These are phyloP conservation scores for Amphipyra tragopoginis DNA, from an alignment of 2,888 invertebrate genomes.

Conservation along the genomic window DNA sequence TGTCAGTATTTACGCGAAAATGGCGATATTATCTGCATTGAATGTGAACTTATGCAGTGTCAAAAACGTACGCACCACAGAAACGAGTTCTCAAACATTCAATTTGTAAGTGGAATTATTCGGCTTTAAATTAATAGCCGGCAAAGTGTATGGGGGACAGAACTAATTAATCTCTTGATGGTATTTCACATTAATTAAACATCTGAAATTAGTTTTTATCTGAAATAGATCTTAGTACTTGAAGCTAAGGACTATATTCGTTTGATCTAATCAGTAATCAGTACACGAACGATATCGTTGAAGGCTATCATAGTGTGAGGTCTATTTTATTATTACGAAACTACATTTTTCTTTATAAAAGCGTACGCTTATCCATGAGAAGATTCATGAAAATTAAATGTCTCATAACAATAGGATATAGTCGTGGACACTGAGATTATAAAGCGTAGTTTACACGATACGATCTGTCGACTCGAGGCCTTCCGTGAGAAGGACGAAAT, in stretches of 20 bases:
- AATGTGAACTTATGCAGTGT: slow-evolving; percentile 68
- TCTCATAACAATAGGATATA: slow-evolving; percentile 78
- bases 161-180: slow-evolving; percentile 86
- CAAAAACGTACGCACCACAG: slow-evolving; percentile 69
- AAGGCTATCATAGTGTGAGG: slow-evolving; percentile 81
- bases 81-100: slow-evolving; percentile 79
- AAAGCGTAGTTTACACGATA: slow-evolving; percentile 84
- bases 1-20: slow-evolving; percentile 72
- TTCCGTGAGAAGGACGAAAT: slow-evolving; percentile 81
- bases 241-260: slow-evolving; percentile 48
- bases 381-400: slow-evolving; percentile 82
- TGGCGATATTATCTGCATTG: slow-evolving; percentile 77
- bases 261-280: slow-evolving; percentile 39
- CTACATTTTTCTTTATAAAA: slow-evolving; percentile 65
- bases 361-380: slow-evolving; percentile 68
- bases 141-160: slow-evolving; percentile 83
- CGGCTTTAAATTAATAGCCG: slow-evolving; percentile 82
- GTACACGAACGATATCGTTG: slow-evolving; percentile 62
- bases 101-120: slow-evolving; percentile 81
- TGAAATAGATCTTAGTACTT: slow-evolving; percentile 48
- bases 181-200: slow-evolving; percentile 82
- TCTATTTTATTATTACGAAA: slow-evolving; percentile 73
- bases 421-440: slow-evolving; percentile 78
- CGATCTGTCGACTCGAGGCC: slow-evolving; percentile 74
- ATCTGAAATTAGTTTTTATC: slow-evolving; percentile 48